Percentiles rank a stretch among this genome's conserved stretches.
phyloP scores from a whole-genome alignment of 2,113 vertebrate species.

The Microtus oregoni region DNA sequence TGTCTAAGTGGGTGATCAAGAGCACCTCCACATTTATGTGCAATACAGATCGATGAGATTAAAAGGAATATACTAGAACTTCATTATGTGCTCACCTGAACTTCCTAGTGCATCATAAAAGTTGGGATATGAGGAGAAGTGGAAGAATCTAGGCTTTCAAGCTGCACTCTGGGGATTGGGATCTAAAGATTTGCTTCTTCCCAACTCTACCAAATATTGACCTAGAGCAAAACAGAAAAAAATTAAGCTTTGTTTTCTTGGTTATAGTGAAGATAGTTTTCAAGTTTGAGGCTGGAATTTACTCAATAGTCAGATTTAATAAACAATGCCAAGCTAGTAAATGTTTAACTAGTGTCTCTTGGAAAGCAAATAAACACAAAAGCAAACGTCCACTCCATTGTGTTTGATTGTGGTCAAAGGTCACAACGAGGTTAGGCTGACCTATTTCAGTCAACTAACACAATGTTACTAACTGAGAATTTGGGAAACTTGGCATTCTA shows the following conservation, averaged over 20 bases:
- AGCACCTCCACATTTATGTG: neutral
- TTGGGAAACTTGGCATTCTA: neutral
- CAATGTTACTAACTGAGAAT: neutral
- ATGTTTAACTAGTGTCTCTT: neutral
- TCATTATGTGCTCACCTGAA: neutral
- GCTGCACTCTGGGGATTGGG: neutral
- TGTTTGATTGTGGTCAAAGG: neutral
- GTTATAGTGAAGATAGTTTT: neutral
- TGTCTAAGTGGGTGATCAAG: fast-evolving
- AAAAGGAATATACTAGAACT: neutral
- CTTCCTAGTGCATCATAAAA: neutral
- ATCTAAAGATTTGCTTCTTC: neutral
- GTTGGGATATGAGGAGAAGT: neutral
- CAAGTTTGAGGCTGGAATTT: neutral
- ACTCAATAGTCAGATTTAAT: neutral
- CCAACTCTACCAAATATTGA: neutral
- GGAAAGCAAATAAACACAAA: neutral
- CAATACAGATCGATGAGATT: fast-evolving
- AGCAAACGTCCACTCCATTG: neutral
- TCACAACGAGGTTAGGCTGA: neutral
- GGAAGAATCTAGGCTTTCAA: neutral
- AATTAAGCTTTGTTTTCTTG: neutral
- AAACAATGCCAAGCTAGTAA: neutral
- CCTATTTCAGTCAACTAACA: neutral
- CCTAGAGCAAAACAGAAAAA: neutral